Conservation (phyloP, 2,797 vertebrate species). For the Ctenochaetus hawaiiensis region DNA sequence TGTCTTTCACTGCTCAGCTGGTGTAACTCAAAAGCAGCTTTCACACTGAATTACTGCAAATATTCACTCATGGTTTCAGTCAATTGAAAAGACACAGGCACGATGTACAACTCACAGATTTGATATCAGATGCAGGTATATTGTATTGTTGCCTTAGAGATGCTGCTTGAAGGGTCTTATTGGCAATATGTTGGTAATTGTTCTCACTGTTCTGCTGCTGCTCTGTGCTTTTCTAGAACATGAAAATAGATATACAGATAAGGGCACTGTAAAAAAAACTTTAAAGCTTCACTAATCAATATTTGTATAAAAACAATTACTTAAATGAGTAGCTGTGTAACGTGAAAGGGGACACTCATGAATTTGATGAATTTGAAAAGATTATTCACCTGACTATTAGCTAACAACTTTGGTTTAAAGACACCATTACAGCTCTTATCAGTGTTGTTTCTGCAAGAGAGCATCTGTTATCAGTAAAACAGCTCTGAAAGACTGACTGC, state of each 20-base stretch:
- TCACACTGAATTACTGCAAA: background rate
- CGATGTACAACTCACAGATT: conserved; percentile 8
- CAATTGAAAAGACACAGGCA: conserved; percentile 15
- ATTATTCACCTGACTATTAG: no score
- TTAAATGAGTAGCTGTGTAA: background rate
- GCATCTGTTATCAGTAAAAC: no score
- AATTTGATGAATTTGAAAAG: no score
- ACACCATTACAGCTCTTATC: no score
- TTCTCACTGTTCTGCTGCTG: background rate
- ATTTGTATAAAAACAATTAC: background rate
- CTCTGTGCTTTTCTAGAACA: background rate
- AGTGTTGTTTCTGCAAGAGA: no score
- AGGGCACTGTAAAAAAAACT: background rate
- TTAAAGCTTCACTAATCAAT: background rate
- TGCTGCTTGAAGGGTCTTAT: background rate
- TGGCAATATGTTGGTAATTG: background rate
- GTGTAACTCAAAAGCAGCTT: background rate
- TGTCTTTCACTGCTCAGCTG: conserved; percentile 9
- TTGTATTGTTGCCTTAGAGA: conserved; percentile 6
- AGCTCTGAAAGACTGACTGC: background rate
- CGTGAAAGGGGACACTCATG: background rate
- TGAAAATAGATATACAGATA: background rate
- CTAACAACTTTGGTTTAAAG: no score
- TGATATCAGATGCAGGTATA: background rate
- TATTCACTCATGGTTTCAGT: background rate